These are phyloP conservation scores for Globicephala melas DNA, from an alignment of 2,113 vertebrate species.

Conservation along the genomic window DNA sequence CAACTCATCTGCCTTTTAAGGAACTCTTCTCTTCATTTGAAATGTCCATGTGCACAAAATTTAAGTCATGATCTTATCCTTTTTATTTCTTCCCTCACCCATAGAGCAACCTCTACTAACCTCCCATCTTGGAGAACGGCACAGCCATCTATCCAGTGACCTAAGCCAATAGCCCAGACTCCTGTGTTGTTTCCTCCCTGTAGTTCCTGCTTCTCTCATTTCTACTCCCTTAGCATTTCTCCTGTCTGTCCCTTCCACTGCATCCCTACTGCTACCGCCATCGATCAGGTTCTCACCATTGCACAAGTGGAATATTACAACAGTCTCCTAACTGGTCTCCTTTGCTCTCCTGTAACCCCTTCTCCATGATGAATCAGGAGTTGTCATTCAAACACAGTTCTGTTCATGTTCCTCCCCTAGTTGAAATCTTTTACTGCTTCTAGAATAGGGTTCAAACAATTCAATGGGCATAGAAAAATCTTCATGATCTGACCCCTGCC, in stretches of 20 bases:
- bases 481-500: background rate
- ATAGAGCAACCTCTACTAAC: background rate
- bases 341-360: background rate
- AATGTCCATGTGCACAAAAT: background rate
- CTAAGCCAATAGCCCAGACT: background rate
- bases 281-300: background rate
- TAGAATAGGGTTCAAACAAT: background rate
- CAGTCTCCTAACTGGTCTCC: background rate
- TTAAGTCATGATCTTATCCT: background rate
- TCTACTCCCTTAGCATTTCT: background rate
- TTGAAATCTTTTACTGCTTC: background rate
- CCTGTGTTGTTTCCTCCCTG: background rate
- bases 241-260: background rate
- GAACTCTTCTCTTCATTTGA: background rate
- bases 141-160: background rate
- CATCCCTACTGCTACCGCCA: rapidly evolving
- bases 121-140: background rate
- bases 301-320: background rate
- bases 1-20: background rate
- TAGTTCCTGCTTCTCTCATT: background rate
- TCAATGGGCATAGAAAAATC: background rate
- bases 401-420: background rate
- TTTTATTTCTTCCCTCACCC: background rate
- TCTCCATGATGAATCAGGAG: background rate
- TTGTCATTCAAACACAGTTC: background rate